Base-by-base conservation (phyloP, 30 jellyfish, hydroid and myxozoan species). In the Pelagia noctiluca region DNA sequence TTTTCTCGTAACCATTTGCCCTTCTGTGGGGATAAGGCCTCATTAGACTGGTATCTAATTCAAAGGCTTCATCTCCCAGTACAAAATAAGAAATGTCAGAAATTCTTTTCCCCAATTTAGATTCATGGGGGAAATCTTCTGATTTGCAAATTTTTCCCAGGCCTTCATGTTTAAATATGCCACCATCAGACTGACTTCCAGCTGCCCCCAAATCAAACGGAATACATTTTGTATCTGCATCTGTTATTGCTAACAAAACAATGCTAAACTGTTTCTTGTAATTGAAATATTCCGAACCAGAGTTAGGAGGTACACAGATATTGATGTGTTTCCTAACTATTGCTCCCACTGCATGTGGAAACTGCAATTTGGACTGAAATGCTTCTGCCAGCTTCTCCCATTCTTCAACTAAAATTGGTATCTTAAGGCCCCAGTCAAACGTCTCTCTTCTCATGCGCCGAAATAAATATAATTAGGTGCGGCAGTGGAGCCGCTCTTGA, bases 371-470 rank as follows among this genome's bases (percentile, higher is more conserved):
- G 23, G 38, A 28, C 30, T 53, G 50, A 53, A 75, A 75, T 57
- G n/a, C 80, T 24, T 50, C 60, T 50, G 68, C 35, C 42, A 71
- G 71, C 68, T 36, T 37, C 46, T 33, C 68, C 84, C 76, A 35
- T 37, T 71, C 84, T 37, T 71, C 84, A 22, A n/a, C 26, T 34
- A 71, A 37, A 5, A 35, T 21, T 7, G 84, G 84, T 34, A 49
- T 23, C n/a, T 68, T 65, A 19, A 77, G 89, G 89, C 89, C 89
- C 36, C 54, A 75, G 89, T 77, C 63, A 77, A 77, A 77, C 81
- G 90, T 62, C 90, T 52, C 90, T 79, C 90, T 79, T 79, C 71
- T 79, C 90, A 79, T 79, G 90, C 81, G 90, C 90, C 82, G 90
- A 79, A 79, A 60, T 78, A 33, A 77, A 77, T 77, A 54, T 75